A percentile compares a stretch with the other conserved stretches of the same genome.
Conservation (phyloP, 2,797 vertebrate genomes). For the Enteromius anoplus region DNA sequence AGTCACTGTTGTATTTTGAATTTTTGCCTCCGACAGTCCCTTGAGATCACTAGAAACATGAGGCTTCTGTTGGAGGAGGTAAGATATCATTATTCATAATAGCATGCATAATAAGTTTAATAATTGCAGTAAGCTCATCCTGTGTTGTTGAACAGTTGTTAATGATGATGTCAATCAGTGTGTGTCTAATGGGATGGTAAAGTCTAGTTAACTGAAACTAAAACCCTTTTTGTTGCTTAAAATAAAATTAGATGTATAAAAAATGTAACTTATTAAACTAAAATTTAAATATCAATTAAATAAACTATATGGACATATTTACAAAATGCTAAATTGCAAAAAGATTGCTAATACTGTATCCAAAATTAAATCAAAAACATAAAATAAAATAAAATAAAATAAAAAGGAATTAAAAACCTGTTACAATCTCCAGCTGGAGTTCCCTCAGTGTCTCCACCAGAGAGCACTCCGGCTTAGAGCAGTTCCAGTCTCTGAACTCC, state of each 20-base stretch:
- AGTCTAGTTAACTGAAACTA: neutral
- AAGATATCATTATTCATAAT: slow-evolving; percentile 43
- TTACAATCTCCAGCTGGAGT: too few relatives aligned
- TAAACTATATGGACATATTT: neutral
- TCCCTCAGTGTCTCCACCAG: too few relatives aligned
- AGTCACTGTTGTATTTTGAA: slow-evolving; percentile 15
- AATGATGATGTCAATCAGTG: neutral
- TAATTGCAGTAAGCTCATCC: neutral
- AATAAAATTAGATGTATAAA: neutral
- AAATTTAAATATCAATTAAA: neutral
- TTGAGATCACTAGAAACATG: slow-evolving; percentile 82
- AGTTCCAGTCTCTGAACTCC: too few relatives aligned
- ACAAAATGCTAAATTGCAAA: neutral
- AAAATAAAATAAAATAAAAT: neutral
- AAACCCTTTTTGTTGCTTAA: neutral
- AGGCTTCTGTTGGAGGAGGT: slow-evolving; percentile 82
- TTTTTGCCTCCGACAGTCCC: slow-evolving; percentile 69
- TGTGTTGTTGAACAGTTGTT: neutral
- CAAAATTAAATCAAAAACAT: neutral
- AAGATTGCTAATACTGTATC: neutral
- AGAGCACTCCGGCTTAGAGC: too few relatives aligned
- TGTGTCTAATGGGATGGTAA: neutral
- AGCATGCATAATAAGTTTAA: neutral
- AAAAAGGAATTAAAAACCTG: too few relatives aligned
- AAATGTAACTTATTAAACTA: neutral